Evolutionary conservation across 2,888 invertebrate species (phyloP), one percentile per base, ranked within the genome.

Genomic region (Xylota sylvarum): DNA sequence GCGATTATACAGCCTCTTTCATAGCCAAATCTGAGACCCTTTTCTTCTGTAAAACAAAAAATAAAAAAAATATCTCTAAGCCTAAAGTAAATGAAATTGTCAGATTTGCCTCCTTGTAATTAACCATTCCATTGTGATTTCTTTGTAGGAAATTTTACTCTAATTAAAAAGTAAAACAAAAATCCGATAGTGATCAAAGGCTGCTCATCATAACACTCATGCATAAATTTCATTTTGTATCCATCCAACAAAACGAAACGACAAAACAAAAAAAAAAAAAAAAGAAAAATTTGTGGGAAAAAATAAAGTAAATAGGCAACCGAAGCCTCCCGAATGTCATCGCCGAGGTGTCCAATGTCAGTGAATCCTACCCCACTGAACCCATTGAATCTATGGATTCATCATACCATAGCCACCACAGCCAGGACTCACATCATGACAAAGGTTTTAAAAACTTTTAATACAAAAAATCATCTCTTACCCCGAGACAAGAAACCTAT

Each of bases 121-220:
- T 65, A 56, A 76, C 64, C 55, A 35, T 46, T 43, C 65, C 55
- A 64, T 27, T 46, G 37, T 50, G 23, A 56, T 17, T 58, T 48
- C 27, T 37, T 77, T 19, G 23, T 27, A 17, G 17, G 9, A 12
- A 56, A 14, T 46, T 69, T 9, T 30, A 14, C 23, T 30, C 4
- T 60, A 77, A 77, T 77, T 77, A 77, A 77, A 77, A 60, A 56
- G 48, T 43, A 32, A 17, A 76, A 77, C 27, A 69, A 67, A 35
- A 58, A 35, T 27, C 10, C 27, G 65, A 77, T 67, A 58, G 67
- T 52, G 30, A 77, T 77, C 76, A 67, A 77, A 77, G 56, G 48
- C 37, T 52, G 19, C 52, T 77, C 19, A 23, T 40, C 27, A 40
- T 40, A 73, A 73, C 32, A 73, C 19, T 73, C 48, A 73, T 73